A percentile compares a stretch with the other conserved stretches of the same genome.
phyloP scores from a whole-genome alignment of 2,888 invertebrate genomes.

The Miltochrista miniata region DNA sequence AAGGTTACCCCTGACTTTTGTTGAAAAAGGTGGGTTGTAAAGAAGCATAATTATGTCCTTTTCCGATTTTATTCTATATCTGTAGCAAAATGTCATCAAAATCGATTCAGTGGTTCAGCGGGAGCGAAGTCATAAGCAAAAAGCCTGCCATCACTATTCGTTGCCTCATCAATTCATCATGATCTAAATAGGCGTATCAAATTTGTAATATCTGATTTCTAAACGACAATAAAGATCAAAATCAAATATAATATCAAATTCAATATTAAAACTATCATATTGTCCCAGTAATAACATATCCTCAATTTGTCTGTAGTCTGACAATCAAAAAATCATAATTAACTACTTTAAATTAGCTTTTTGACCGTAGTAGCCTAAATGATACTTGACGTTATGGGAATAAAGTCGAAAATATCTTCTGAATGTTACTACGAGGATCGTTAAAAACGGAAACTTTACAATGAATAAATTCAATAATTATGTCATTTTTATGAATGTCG shows the following conservation, averaged over 20 bases:
- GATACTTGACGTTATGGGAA: neutral
- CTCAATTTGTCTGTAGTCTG: slow-evolving; percentile 4
- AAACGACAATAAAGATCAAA: slow-evolving; percentile 1
- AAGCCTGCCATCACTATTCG: too few relatives aligned
- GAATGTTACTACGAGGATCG: neutral
- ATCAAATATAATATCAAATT: neutral
- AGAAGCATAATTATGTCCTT: too few relatives aligned
- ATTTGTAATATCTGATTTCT: neutral
- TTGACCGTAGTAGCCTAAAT: neutral
- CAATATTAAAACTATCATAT: slow-evolving; percentile 4
- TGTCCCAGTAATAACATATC: neutral
- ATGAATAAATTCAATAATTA: slow-evolving; percentile 6
- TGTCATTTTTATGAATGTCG: slow-evolving; percentile 18
- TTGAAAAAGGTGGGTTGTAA: too few relatives aligned
- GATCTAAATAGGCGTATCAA: too few relatives aligned
- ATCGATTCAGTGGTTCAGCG: too few relatives aligned
- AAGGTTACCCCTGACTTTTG: neutral
- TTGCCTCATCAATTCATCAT: too few relatives aligned
- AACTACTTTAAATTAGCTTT: neutral
- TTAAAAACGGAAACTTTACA: slow-evolving; percentile 1
- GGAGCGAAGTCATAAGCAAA: too few relatives aligned
- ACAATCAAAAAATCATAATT: slow-evolving; percentile 1
- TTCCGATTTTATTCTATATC: too few relatives aligned
- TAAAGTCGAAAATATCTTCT: slow-evolving; percentile 1
- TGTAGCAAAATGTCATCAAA: too few relatives aligned